Base-by-base conservation (phyloP, 2,888 invertebrate species). In the Helobdella robusta region DNA sequence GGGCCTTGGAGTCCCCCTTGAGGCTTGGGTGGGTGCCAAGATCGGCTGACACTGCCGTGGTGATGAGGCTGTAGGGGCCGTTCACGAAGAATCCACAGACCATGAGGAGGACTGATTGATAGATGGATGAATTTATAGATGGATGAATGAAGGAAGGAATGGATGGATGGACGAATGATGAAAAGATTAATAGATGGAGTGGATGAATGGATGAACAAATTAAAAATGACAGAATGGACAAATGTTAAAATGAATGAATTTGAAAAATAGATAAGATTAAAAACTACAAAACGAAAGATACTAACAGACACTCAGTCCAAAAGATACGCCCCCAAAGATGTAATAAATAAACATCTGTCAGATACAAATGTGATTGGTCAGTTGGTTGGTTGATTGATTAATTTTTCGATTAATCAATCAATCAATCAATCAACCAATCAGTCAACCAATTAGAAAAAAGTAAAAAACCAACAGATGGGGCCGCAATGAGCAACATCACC, bases 21-120 rank as follows among this genome's bases (percentile, higher is more conserved):
- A 94, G 82, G 68, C 87, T 87, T 70, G 86, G 84, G 82, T 93
- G 92, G 0, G 90, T 80, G 20, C 95, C 92, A 5, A 95, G 83
- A 77, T 95, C 94, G 0, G 95, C 91, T 64, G 91, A 90, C 44
- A 95, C 94, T 0, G 93, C 91, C 0, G 95, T 95, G 2, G 95
- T 95, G 75, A 95, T 95, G 63, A 95, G 83, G 4, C 93, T 89
- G 78, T 95, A 95, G 0, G 95, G 95, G 0, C 93, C 95, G 80
- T 95, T 95, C 0, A 95, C 94, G 58, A 94, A 80, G 69, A 87
- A 80, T 3, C 94, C 94, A 36, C 86, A 86, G 2, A 86, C 66
- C 63, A 89, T 76, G 68, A 94, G 82, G 69, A 93, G 64, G 23
- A 40, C 68, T 68, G 60, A 34, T 18, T 4, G 40, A 46, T 2